Conservation (phyloP, 2,888 invertebrate genomes). For the Trissolcus japonicus region DNA sequence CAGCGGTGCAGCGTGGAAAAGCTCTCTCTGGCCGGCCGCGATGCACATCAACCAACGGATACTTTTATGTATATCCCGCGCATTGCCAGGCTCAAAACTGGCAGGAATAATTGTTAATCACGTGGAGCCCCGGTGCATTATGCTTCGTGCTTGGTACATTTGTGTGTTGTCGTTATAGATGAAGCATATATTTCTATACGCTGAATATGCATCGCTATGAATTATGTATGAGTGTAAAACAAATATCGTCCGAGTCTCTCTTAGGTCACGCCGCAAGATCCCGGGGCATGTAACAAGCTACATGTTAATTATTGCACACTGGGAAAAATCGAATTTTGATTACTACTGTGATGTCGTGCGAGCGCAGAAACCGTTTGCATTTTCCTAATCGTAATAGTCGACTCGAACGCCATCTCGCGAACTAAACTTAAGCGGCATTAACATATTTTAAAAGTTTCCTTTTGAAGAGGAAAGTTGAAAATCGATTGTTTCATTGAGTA, state of each 20-base stretch:
- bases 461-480: no score
- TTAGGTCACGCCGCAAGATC: constrained; percentile 21
- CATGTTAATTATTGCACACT: constrained; percentile 33
- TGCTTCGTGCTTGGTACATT: constrained; percentile 13
- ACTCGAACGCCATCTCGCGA: no score
- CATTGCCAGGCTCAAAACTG: not conserved
- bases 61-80: no score
- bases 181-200: constrained; percentile 31
- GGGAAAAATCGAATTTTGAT: constrained; percentile 11
- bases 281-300: constrained; percentile 15
- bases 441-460: not conserved
- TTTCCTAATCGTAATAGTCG: no score
- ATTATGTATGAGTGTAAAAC: constrained; percentile 46
- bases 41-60: not conserved
- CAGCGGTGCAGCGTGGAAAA: constrained; percentile 17
- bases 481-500: no score
- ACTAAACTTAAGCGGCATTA: no score
- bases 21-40: not conserved
- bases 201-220: constrained; percentile 43
- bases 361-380: constrained; percentile 6
- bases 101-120: constrained; percentile 30
- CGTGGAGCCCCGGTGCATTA: constrained; percentile 11
- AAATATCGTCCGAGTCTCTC: constrained; percentile 35
- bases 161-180: constrained; percentile 34
- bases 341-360: constrained; percentile 1